These are phyloP conservation scores for Prionailurus viverrinus DNA, from an alignment of 2,113 vertebrate species.

Conservation along the genomic window DNA sequence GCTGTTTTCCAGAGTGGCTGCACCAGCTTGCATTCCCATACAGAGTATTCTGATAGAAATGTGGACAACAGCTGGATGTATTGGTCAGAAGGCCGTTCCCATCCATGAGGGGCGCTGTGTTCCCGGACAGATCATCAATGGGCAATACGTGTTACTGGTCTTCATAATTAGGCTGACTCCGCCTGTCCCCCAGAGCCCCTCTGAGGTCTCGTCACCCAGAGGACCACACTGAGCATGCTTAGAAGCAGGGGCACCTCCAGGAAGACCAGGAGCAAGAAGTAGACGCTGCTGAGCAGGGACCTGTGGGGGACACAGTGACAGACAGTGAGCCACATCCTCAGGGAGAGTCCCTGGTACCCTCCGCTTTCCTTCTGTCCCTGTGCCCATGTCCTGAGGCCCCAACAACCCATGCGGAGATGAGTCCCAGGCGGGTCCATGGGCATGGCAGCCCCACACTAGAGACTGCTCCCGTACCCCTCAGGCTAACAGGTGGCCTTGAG, in stretches of 20 bases:
- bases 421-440: not conserved
- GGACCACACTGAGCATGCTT: not conserved
- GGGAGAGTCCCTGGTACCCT: rapidly evolving
- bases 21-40: too few relatives aligned
- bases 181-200: rapidly evolving
- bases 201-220: conserved; percentile 55
- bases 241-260: conserved; percentile 54
- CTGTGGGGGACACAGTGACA: not conserved
- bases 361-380: rapidly evolving
- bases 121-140: rapidly evolving
- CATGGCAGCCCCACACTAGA: rapidly evolving
- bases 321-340: not conserved
- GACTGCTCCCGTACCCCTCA: too few relatives aligned
- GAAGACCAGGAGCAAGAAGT: conserved; percentile 39
- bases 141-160: not conserved
- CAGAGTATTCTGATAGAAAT: not conserved
- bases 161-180: rapidly evolving
- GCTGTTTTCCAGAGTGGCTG: too few relatives aligned
- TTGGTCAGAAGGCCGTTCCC: not conserved
- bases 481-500: not conserved
- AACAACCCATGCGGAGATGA: too few relatives aligned
- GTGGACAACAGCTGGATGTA: not conserved
- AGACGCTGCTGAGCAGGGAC: not conserved
- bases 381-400: not conserved
- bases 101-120: not conserved